Conservation (phyloP, 2,113 vertebrate genomes). For the Sminthopsis crassicaudata region DNA sequence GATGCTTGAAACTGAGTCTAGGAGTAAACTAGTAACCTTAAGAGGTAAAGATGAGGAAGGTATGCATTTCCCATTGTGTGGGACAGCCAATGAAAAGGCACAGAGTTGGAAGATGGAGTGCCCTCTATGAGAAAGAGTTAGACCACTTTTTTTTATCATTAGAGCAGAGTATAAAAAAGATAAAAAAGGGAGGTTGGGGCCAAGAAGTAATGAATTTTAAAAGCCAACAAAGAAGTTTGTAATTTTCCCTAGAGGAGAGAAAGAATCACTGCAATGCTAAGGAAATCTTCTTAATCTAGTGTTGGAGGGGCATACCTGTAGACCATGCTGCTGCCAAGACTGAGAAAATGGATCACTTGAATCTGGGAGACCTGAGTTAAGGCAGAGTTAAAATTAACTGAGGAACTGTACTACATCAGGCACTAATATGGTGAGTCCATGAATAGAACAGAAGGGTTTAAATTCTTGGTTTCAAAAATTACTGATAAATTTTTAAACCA, state of each 20-base stretch:
- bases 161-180: not conserved
- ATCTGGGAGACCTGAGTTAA: not conserved
- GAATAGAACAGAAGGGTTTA: too few species aligned
- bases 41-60: not conserved
- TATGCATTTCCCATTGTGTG: not conserved
- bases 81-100: not conserved
- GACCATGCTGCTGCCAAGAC: too few species aligned
- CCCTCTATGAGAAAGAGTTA: not conserved
- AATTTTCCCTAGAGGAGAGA: not conserved
- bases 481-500: not conserved
- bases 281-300: not conserved
- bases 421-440: too few species aligned
- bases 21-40: not conserved
- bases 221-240: not conserved
- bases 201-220: not conserved
- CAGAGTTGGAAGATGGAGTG: not conserved
- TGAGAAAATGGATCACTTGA: not conserved
- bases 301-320: not conserved
- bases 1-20: not conserved
- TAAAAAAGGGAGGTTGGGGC: not conserved
- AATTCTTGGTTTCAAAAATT: not conserved
- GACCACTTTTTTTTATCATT: not conserved
- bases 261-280: not conserved
- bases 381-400: not conserved
- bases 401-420: not conserved